phyloP scores from a whole-genome alignment of 2,888 invertebrate genomes.

The Harpalus rubripes region DNA sequence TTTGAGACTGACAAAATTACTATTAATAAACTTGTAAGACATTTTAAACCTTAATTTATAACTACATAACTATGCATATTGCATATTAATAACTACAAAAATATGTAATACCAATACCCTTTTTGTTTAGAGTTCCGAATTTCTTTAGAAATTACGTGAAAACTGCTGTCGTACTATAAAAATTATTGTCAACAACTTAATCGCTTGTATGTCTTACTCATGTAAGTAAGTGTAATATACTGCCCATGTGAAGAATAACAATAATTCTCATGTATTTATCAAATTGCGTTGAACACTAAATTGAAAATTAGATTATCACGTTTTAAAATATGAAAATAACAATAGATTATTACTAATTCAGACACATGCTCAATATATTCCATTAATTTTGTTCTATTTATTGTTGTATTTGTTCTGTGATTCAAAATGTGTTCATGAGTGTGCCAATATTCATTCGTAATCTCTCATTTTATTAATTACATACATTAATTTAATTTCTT shows the following conservation, averaged over 20 bases:
- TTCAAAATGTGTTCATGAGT: conserved; percentile 47
- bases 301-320: conserved; percentile 34
- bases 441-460: conserved; percentile 30
- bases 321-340: conserved; percentile 45
- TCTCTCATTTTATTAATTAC: neutral
- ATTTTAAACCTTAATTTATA: conserved; percentile 20
- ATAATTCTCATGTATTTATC: conserved; percentile 55
- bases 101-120: conserved; percentile 4
- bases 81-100: conserved; percentile 21
- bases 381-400: conserved; percentile 12
- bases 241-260: conserved; percentile 66
- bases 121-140: conserved; percentile 37
- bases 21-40: conserved; percentile 39
- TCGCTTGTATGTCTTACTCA: conserved; percentile 65
- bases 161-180: conserved; percentile 67
- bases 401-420: conserved; percentile 33
- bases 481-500: neutral
- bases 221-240: conserved; percentile 64
- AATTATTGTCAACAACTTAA: conserved; percentile 61
- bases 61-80: conserved; percentile 16
- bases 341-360: conserved; percentile 42
- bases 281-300: conserved; percentile 56
- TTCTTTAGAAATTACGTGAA: conserved; percentile 23
- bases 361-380: conserved; percentile 51
- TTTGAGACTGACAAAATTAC: conserved; percentile 60